Evolutionary conservation across 2,888 invertebrate species (phyloP).

Genomic region (Arge pagana): DNA sequence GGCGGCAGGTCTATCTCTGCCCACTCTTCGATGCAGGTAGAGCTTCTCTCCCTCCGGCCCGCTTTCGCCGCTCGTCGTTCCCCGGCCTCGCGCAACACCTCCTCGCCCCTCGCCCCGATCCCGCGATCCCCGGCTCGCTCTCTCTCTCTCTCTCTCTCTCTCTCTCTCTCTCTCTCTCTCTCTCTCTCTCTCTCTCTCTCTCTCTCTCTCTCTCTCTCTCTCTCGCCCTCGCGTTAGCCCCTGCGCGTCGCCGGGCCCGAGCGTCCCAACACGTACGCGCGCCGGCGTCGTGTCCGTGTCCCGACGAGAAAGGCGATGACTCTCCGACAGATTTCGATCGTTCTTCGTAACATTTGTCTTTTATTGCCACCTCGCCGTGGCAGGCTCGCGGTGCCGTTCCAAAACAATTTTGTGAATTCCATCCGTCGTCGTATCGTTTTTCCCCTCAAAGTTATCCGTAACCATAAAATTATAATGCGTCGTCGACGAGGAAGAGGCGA

Average conservation of each 20-base stretch:
- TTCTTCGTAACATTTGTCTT: neutral
- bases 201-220: neutral
- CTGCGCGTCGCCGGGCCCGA: neutral
- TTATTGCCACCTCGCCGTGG: too few species aligned
- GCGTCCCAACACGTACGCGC: too few species aligned
- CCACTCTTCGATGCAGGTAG: slow-evolving; percentile 17
- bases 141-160: neutral
- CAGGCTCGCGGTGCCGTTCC: too few species aligned
- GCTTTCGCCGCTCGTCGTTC: slow-evolving; percentile 5
- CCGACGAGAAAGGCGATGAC: slow-evolving; percentile 17
- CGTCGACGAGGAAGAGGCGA: slow-evolving; percentile 21
- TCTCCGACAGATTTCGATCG: slow-evolving; percentile 18
- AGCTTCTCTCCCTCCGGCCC: slow-evolving; percentile 5
- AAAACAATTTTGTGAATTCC: too few species aligned
- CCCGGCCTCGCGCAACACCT: neutral
- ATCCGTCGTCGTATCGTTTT: too few species aligned
- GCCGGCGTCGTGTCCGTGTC: neutral
- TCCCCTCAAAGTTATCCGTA: too few species aligned
- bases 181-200: too few species aligned
- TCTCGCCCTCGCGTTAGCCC: neutral
- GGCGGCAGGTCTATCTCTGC: slow-evolving; percentile 22
- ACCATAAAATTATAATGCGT: too few species aligned
- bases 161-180: too few species aligned
- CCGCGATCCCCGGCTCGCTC: neutral
- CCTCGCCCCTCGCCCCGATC: neutral